Percentiles rank a stretch among this genome's conserved stretches.
phyloP scores from a whole-genome alignment of 1,140 invertebrate species.

The Eriosoma lanigerum region DNA sequence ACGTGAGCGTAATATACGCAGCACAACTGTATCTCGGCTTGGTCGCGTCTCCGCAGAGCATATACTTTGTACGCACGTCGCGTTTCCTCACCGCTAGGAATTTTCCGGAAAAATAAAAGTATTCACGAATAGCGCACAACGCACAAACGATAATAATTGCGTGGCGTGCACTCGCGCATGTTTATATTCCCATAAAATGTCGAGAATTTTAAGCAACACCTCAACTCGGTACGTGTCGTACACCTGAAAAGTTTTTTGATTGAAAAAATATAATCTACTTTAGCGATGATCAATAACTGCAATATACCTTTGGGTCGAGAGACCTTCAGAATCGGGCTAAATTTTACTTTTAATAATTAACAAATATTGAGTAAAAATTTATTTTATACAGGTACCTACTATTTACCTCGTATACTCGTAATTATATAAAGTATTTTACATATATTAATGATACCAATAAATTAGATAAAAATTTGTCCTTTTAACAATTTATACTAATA shows the following conservation, averaged over 20 bases:
- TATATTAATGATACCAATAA: no score
- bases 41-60: neutral
- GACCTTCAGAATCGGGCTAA: no score
- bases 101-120: slow-evolving; percentile 9
- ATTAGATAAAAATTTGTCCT: no score
- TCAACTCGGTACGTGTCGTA: neutral
- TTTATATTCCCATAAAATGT: neutral
- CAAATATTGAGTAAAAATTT: no score
- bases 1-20: neutral
- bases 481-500: no score
- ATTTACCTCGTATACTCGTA: no score
- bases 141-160: slow-evolving; percentile 3
- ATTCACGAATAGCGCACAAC: neutral
- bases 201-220: slow-evolving; percentile 21
- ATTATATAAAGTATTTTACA: no score
- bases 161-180: neutral
- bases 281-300: no score
- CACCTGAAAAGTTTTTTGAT: neutral
- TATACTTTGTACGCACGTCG: slow-evolving; percentile 9
- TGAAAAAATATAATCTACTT: neutral
- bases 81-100: slow-evolving; percentile 4
- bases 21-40: no score
- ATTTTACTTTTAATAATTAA: no score
- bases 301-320: no score
- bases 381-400: no score